These are phyloP conservation scores for Ictidomys tridecemlineatus DNA, from an alignment of 2,113 vertebrate species.

Conservation along the genomic window DNA sequence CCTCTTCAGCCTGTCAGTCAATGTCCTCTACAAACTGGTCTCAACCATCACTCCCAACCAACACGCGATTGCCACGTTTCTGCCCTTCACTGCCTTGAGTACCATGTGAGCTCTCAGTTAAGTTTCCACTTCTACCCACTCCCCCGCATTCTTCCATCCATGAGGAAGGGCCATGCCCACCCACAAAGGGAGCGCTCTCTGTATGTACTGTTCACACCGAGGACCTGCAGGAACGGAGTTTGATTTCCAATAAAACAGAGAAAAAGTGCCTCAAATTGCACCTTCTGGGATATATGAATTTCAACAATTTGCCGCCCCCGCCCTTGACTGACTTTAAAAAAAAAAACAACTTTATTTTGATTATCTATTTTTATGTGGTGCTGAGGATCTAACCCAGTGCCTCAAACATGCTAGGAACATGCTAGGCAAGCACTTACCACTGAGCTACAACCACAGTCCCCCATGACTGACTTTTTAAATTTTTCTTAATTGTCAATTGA, in stretches of 20 bases:
- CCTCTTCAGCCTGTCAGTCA: background rate
- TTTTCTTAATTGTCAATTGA: no score
- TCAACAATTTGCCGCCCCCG: background rate
- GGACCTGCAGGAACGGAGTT: background rate
- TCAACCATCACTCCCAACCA: background rate
- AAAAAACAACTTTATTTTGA: no score
- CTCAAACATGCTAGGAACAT: no score
- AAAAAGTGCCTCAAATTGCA: background rate
- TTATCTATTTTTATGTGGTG: no score
- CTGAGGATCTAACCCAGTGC: no score
- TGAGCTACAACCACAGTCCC: background rate
- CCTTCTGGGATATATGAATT: background rate
- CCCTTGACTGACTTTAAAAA: background rate
- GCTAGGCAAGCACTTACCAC: no score
- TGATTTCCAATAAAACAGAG: background rate
- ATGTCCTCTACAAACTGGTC: background rate
- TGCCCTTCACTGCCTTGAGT: background rate
- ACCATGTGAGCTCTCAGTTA: background rate
- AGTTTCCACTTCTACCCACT: background rate
- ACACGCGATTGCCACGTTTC: background rate
- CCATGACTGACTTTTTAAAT: background rate
- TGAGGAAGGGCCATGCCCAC: background rate
- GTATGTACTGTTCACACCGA: background rate
- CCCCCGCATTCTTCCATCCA: background rate
- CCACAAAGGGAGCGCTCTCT: background rate